These are phyloP conservation scores for Steinernema khuongi DNA, from an alignment of 1,140 invertebrate genomes.

Conservation along the genomic window DNA sequence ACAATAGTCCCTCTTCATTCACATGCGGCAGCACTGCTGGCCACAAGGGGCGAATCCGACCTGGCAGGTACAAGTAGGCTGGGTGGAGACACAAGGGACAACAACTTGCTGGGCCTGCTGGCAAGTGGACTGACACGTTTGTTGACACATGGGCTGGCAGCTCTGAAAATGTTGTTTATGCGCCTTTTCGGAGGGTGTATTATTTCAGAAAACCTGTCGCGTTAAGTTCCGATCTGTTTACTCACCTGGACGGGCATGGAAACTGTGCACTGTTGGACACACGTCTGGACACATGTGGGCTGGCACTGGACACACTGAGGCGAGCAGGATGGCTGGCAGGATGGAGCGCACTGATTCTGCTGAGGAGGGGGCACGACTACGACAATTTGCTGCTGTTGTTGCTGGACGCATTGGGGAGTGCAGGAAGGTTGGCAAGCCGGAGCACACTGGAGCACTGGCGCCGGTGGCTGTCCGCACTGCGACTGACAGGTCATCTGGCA, in stretches of 20 bases:
- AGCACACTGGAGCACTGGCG: neutral
- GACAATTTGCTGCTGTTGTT: neutral
- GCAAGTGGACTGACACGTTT: neutral
- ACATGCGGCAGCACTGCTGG: constrained; percentile 9
- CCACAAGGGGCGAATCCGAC: neutral
- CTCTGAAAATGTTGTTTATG: neutral
- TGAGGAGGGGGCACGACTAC: neutral
- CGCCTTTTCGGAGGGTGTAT: neutral
- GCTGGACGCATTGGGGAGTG: constrained; percentile 4
- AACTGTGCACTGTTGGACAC: neutral
- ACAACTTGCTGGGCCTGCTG: neutral
- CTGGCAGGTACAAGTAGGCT: constrained; percentile 4
- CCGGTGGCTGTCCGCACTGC: neutral
- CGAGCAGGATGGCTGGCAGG: neutral
- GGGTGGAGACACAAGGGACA: neutral
- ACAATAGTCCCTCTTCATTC: neutral
- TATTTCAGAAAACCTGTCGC: neutral
- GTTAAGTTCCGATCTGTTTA: too few species aligned
- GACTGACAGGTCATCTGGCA: constrained; percentile 2
- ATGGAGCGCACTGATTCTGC: neutral
- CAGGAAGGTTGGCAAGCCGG: neutral
- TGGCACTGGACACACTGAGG: neutral
- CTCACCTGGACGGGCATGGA: neutral
- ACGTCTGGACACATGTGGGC: neutral
- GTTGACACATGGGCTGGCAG: neutral